phyloP scores from a whole-genome alignment of 1,140 invertebrate genomes.

The Bombus turneri region DNA sequence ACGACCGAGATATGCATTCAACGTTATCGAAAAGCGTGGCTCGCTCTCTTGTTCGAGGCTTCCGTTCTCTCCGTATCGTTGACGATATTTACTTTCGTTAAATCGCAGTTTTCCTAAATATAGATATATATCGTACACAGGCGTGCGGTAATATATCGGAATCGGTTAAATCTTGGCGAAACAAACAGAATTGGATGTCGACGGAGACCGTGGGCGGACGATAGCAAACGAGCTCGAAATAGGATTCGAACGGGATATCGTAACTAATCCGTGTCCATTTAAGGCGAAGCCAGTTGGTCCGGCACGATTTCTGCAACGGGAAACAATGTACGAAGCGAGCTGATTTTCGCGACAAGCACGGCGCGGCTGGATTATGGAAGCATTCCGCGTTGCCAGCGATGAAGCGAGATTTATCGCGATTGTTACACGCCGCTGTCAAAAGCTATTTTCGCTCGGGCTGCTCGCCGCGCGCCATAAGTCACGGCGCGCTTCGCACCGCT shows the following conservation, averaged over 20 bases:
- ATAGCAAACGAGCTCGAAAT: constrained; percentile 1
- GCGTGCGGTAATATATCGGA: not conserved
- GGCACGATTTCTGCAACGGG: not conserved
- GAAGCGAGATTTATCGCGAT: constrained; percentile 66
- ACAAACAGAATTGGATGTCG: not conserved
- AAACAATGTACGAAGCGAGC: constrained; percentile 34
- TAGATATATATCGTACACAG: no score
- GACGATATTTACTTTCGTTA: constrained; percentile 9
- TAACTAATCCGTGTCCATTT: constrained; percentile 16
- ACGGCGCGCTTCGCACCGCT: constrained; percentile 38
- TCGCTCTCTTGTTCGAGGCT: not conserved
- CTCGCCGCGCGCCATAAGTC: constrained; percentile 56
- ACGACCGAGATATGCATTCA: constrained; percentile 3
- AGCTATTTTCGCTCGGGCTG: constrained; percentile 65
- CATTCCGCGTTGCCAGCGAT: constrained; percentile 41
- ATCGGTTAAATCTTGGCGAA: not conserved
- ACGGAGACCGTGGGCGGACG: not conserved
- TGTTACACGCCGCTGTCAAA: constrained; percentile 69
- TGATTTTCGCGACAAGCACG: constrained; percentile 54
- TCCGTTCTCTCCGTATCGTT: not conserved
- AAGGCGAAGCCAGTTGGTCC: not conserved
- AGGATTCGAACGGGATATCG: constrained; percentile 20
- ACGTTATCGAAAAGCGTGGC: constrained; percentile 12
- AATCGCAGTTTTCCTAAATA: no score
- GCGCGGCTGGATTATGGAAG: constrained; percentile 56